A percentile compares a stretch with the other conserved stretches of the same genome.
phyloP scores from a whole-genome alignment of 2,113 vertebrate species.

The Suncus etruscus region DNA sequence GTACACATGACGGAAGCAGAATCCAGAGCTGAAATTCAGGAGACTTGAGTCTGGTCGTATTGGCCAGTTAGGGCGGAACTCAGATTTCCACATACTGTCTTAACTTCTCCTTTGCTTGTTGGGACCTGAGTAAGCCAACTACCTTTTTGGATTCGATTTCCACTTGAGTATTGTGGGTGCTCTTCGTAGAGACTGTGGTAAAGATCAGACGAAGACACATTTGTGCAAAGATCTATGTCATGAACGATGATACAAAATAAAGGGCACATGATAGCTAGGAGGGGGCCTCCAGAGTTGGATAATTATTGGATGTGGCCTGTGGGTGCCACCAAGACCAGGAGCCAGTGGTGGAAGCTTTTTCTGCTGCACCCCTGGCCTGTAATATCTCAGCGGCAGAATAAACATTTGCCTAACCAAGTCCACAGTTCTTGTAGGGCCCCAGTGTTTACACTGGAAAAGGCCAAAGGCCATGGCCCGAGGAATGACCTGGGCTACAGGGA shows the following conservation, averaged over 20 bases:
- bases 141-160: constrained; percentile 57
- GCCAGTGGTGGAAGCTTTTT: not conserved
- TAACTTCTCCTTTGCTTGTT: not conserved
- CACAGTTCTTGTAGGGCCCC: constrained; percentile 64
- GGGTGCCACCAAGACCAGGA: constrained; percentile 1
- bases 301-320: not conserved
- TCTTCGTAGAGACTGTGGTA: not conserved
- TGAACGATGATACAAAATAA: constrained; percentile 3
- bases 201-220: not conserved
- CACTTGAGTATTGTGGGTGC: not conserved
- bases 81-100: not conserved
- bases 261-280: not conserved
- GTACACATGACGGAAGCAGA: not conserved
- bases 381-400: constrained; percentile 63
- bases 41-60: not conserved
- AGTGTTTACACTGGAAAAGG: constrained; percentile 72
- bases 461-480: constrained; percentile 68
- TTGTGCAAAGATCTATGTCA: not conserved
- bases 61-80: not conserved
- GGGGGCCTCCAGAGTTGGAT: not conserved
- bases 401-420: constrained; percentile 78
- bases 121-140: not conserved
- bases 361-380: not conserved
- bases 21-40: not conserved
- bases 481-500: not conserved